A percentile compares a stretch with the other conserved stretches of the same genome.
phyloP scores from a whole-genome alignment of 2,113 vertebrate species.

The Callocephalon fimbriatum region DNA sequence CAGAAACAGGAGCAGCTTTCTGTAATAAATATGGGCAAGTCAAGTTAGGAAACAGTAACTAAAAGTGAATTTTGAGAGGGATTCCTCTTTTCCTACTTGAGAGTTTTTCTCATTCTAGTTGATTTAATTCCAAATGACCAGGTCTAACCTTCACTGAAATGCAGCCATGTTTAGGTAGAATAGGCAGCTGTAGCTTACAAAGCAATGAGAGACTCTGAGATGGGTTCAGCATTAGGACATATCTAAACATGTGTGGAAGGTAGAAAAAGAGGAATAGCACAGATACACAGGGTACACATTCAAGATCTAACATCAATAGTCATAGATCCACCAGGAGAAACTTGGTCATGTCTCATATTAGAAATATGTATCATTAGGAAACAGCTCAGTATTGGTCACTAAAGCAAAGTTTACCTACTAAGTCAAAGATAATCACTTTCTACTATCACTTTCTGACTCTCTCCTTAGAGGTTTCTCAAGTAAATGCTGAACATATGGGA shows the following conservation, averaged over 20 bases:
- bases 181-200: not conserved
- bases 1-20: not conserved
- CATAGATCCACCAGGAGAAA: not conserved
- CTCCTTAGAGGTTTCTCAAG: not conserved
- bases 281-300: accelerated
- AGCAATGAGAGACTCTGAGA: not conserved
- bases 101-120: not conserved
- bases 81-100: not conserved
- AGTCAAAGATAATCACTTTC: not conserved
- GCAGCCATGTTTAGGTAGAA: not conserved
- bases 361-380: accelerated
- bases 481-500: not conserved
- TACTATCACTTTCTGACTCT: not conserved
- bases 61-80: not conserved
- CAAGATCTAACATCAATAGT: not conserved
- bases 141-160: not conserved
- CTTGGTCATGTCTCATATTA: not conserved
- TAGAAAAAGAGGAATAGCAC: not conserved
- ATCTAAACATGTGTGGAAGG: not conserved
- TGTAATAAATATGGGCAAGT: not conserved
- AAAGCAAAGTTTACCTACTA: not conserved
- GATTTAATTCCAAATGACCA: not conserved
- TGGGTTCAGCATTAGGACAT: not conserved
- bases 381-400: not conserved
- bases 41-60: not conserved